Evolutionary conservation across 2,797 vertebrate species (phyloP).

Genomic region (Syndactyla subalaris): DNA sequence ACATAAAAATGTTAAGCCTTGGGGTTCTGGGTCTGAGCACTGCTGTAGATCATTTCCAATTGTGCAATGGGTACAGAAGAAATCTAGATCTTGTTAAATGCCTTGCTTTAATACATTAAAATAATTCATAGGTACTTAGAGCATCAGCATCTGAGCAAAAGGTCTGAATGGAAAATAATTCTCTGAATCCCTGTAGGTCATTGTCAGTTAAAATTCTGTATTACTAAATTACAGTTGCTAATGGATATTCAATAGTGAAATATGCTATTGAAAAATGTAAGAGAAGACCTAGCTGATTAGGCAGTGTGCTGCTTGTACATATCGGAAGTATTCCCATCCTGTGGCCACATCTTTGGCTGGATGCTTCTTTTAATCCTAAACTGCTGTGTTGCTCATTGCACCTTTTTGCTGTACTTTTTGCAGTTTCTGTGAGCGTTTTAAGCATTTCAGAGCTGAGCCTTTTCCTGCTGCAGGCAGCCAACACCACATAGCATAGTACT

Average conservation of each 20-base stretch:
- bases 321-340: not conserved
- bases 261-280: not conserved
- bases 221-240: not conserved
- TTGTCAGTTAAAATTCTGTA: not conserved
- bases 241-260: not conserved
- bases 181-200: not conserved
- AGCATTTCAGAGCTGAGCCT: not conserved
- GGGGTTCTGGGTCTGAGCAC: not conserved
- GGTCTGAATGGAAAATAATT: not conserved
- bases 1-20: slow-evolving; percentile 18
- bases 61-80: not conserved
- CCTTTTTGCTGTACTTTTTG: not conserved
- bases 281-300: not conserved
- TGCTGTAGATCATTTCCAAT: slow-evolving; percentile 37
- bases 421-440: not conserved
- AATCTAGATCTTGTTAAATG: not conserved
- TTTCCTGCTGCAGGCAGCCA: not conserved
- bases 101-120: slow-evolving; percentile 23
- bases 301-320: not conserved
- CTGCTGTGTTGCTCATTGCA: not conserved
- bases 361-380: not conserved
- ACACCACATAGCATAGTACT: not conserved
- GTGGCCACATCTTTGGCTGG: not conserved
- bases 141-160: not conserved
- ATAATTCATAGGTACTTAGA: not conserved